Evolutionary conservation across 2,113 vertebrate species (phyloP).

Genomic region (Melanerpes formicivorus): DNA sequence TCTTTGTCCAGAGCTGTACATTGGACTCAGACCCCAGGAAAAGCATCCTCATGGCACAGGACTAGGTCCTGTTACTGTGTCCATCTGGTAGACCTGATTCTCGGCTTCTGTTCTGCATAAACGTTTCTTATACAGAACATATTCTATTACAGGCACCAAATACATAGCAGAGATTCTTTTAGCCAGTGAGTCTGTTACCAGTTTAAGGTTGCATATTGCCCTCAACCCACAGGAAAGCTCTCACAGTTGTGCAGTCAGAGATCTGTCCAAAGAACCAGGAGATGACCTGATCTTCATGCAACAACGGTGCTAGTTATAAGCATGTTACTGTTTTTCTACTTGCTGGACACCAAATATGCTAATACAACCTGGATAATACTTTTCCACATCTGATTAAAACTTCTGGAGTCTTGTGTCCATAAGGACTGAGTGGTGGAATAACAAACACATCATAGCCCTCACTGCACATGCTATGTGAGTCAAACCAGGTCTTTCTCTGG

Average conservation of each 20-base stretch:
- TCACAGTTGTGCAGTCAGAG: not conserved
- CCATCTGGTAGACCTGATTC: not conserved
- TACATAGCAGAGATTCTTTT: not conserved
- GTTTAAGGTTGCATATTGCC: not conserved
- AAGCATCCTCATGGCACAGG: not conserved
- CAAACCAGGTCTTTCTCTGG: not conserved
- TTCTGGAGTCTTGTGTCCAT: not conserved
- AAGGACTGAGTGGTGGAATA: not conserved
- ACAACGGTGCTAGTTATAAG: not conserved
- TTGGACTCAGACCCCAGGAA: not conserved
- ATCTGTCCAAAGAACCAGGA: not conserved
- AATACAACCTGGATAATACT: fast-evolving
- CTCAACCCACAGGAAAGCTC: not conserved
- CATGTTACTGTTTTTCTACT: not conserved
- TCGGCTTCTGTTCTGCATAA: not conserved
- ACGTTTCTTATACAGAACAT: not conserved
- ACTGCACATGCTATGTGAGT: not conserved
- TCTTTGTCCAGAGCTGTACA: not conserved
- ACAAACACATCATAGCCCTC: not conserved
- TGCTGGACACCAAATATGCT: not conserved
- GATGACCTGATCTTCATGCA: not conserved
- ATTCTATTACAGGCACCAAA: not conserved
- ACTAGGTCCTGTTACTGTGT: not conserved
- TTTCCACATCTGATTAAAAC: not conserved
- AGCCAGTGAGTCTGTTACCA: not conserved